Evolutionary conservation across 2,888 invertebrate genomes (phyloP).

Genomic region (Lypha dubia): DNA sequence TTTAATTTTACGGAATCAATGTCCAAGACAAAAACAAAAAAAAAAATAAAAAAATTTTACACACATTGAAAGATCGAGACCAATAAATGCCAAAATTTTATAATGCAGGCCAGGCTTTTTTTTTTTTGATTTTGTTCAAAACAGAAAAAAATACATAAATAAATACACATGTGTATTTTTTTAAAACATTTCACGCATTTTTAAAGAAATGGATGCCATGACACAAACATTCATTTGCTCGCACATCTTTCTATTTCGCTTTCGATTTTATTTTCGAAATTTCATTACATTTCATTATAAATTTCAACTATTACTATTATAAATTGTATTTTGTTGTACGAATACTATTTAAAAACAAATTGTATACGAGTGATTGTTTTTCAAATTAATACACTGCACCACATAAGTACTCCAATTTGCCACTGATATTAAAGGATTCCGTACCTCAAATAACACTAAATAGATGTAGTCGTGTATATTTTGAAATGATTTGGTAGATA

Average conservation of each 20-base stretch:
- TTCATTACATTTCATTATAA: slow-evolving; percentile 25
- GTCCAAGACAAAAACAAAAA: no score
- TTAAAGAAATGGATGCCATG: background rate
- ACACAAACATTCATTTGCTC: background rate
- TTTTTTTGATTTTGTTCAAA: background rate
- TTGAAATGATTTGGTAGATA: no score
- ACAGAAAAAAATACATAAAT: no score
- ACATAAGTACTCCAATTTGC: background rate
- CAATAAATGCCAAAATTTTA: slow-evolving; percentile 30
- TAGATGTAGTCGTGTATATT: no score
- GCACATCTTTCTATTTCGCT: slow-evolving; percentile 43
- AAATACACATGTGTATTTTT: background rate
- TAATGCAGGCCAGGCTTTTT: slow-evolving; percentile 46
- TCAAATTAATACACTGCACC: background rate
- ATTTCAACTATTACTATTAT: background rate
- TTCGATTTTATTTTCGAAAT: slow-evolving; percentile 63
- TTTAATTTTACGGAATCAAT: slow-evolving; percentile 40
- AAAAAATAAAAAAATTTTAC: background rate
- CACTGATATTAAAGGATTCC: background rate
- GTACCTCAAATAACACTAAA: no score
- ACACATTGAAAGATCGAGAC: slow-evolving; percentile 1
- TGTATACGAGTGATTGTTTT: slow-evolving; percentile 18
- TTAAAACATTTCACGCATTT: slow-evolving; percentile 29
- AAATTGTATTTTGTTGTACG: slow-evolving; percentile 13
- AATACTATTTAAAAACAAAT: background rate